These are phyloP conservation scores for Nudaria mundana DNA, from an alignment of 2,888 invertebrate genomes.

Conservation along the genomic window DNA sequence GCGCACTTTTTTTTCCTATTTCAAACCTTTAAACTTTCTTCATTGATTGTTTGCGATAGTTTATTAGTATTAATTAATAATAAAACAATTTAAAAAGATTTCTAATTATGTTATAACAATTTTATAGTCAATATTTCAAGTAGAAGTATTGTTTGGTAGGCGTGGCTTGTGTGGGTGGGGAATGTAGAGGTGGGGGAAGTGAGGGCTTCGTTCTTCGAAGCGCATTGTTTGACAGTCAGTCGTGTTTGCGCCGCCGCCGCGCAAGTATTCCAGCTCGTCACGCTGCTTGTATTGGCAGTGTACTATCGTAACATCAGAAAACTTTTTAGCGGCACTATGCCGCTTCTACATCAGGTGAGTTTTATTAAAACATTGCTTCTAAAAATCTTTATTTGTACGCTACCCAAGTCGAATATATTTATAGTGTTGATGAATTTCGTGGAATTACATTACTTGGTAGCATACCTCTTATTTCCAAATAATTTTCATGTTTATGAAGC, in stretches of 20 bases:
- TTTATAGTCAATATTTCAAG: not conserved
- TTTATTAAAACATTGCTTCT: too few relatives aligned
- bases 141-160: constrained; percentile 32
- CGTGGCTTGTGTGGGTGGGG: constrained; percentile 23
- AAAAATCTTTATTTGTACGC: not conserved
- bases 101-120: not conserved
- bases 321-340: constrained; percentile 60
- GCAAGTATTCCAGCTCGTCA: constrained; percentile 40
- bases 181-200: constrained; percentile 32
- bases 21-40: not conserved
- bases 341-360: constrained; percentile 68
- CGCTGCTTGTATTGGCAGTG: constrained; percentile 39
- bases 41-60: not conserved
- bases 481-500: too few relatives aligned
- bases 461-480: too few relatives aligned
- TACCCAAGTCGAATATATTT: too few relatives aligned
- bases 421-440: too few relatives aligned
- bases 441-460: too few relatives aligned
- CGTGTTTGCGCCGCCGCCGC: constrained; percentile 55
- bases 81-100: not conserved
- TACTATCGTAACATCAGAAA: constrained; percentile 44
- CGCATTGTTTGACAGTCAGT: constrained; percentile 47
- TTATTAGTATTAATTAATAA: not conserved
- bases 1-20: constrained; percentile 10
- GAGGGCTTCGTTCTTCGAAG: constrained; percentile 56